These are phyloP conservation scores for Noctua comes DNA, from an alignment of 2,888 invertebrate genomes.

Conservation along the genomic window DNA sequence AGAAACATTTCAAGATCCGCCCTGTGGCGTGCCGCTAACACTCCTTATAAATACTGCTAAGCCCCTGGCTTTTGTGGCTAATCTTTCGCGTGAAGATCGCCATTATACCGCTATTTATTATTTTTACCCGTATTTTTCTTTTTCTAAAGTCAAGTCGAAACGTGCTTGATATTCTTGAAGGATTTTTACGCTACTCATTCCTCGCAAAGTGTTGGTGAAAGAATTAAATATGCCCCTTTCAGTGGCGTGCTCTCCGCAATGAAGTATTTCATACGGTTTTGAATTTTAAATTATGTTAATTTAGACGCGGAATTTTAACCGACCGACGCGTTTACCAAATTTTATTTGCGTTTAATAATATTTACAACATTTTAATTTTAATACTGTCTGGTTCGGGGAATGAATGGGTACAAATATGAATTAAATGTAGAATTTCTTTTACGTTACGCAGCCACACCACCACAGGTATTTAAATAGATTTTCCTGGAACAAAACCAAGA, in stretches of 20 bases:
- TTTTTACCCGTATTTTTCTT: slow-evolving; percentile 86
- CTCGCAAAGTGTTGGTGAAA: slow-evolving; percentile 77
- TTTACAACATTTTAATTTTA: slow-evolving; percentile 63
- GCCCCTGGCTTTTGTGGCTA: slow-evolving; percentile 89
- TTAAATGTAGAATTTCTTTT: not conserved
- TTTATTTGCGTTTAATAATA: slow-evolving; percentile 69
- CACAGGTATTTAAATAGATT: not conserved
- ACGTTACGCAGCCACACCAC: too few species aligned
- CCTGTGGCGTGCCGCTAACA: slow-evolving; percentile 85
- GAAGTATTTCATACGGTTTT: slow-evolving; percentile 84
- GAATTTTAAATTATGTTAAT: slow-evolving; percentile 86
- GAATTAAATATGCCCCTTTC: slow-evolving; percentile 84
- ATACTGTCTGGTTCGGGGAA: slow-evolving; percentile 26
- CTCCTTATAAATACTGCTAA: slow-evolving; percentile 90
- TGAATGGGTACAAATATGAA: slow-evolving; percentile 12
- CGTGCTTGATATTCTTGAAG: slow-evolving; percentile 82
- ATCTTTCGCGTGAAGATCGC: slow-evolving; percentile 89
- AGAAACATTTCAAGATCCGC: slow-evolving; percentile 74
- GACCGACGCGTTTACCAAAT: slow-evolving; percentile 68
- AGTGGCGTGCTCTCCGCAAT: slow-evolving; percentile 80
- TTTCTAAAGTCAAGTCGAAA: slow-evolving; percentile 84
- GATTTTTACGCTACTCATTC: slow-evolving; percentile 76
- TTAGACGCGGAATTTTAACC: slow-evolving; percentile 75
- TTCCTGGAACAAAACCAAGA: slow-evolving; percentile 17
- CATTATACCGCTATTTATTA: slow-evolving; percentile 89